Base-by-base conservation (phyloP, 2,888 invertebrate species). In the Cynaeus angustus region DNA sequence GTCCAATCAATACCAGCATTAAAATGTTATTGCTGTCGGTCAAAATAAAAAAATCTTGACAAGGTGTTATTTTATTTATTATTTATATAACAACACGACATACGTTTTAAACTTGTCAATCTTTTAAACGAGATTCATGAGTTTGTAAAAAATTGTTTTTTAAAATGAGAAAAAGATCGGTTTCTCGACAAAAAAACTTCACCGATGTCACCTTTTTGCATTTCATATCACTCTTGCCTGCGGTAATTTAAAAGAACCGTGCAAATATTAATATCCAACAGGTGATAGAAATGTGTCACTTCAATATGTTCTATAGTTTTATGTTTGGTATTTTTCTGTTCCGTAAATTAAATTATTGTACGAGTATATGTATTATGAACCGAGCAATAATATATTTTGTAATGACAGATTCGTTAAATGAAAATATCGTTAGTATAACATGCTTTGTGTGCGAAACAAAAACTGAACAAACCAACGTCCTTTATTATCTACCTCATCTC, bases 241-340 rank as follows among this genome's bases (percentile, higher is more conserved):
- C 13, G 52, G 37, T 55, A 33, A 38, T 38, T 37, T 38, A 2
- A 33, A 55, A 16, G 9, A 55, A 52, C 55, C n/a, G 38, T 38
- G 12, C 55, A 55, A 56, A 56, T 43, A 56, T 56, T 56, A 56
- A 56, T 56, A 41, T 56, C 41, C 38, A 56, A 56, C 41, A 56
- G 10, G 14, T 5, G 16, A 37, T 55, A 16, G 33, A 38, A 55
- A 16, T 38, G 53, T 28, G 41, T 41, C 37, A 37, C 7, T 37
- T 6, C 37, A 37, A 6, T 5, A 37, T 6, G 41, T 41, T 41
- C 10, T n/a, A n/a, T n/a, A n/a, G 3, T 38, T n/a, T 38, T n/a
- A n/a, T 38, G 38, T 38, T 38, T 38, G n/a, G n/a, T 38, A 38
- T n/a, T n/a, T n/a, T 38, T n/a, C 10, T n/a, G 3, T 38, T 38